Evolutionary conservation across 2,797 vertebrate genomes (phyloP).

Genomic region (Myotis planiceps): DNA sequence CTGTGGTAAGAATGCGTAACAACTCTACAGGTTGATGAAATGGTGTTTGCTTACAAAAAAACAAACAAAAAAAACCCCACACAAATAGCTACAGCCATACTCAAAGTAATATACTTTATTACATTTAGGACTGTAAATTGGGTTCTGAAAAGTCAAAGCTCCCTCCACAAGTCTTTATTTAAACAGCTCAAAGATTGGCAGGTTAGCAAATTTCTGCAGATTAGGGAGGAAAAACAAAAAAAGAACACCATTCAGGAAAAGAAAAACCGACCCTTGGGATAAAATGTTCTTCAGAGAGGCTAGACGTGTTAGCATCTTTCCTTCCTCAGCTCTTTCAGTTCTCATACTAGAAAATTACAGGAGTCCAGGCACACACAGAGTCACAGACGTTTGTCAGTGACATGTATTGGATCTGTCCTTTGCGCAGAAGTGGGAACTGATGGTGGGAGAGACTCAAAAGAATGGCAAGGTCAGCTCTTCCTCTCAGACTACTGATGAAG

Average conservation of each 20-base stretch:
- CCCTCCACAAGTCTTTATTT: slow-evolving; percentile 46
- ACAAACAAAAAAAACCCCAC: background rate
- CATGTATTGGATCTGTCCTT: slow-evolving; percentile 17
- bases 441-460: background rate
- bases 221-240: background rate
- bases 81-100: background rate
- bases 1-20: background rate
- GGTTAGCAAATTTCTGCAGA: slow-evolving; percentile 26
- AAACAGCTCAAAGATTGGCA: background rate
- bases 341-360: slow-evolving; percentile 19
- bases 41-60: slow-evolving; percentile 9
- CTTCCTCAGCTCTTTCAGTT: slow-evolving; percentile 29
- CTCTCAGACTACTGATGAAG: background rate
- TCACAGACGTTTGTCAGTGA: background rate
- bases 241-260: background rate
- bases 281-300: background rate
- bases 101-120: background rate
- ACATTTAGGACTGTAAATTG: slow-evolving; percentile 34
- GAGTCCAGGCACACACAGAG: background rate
- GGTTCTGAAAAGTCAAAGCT: slow-evolving; percentile 36
- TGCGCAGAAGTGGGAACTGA: slow-evolving; percentile 21
- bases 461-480: background rate
- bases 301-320: background rate
- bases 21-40: background rate
- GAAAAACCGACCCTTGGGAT: background rate